Evolutionary conservation across 2,888 invertebrate genomes (phyloP).

Genomic region (Diploptera punctata): DNA sequence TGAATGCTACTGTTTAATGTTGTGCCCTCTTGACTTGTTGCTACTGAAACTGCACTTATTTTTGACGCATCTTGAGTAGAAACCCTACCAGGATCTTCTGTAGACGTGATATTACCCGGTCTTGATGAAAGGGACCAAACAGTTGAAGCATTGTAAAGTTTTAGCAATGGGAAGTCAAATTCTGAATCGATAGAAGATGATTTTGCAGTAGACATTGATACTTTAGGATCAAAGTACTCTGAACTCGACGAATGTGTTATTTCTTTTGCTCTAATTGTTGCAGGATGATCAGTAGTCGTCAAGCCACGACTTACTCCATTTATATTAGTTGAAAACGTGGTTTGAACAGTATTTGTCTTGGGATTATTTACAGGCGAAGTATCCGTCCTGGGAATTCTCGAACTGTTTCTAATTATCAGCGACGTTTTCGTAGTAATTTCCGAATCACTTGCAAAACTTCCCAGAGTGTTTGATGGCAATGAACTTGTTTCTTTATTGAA

Average conservation of each 20-base stretch:
- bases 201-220: background rate
- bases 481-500: too few relatives aligned
- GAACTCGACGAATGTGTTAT: background rate
- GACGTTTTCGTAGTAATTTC: background rate
- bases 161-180: constrained; percentile 11
- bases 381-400: too few relatives aligned
- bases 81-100: background rate
- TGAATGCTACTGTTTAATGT: background rate
- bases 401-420: too few relatives aligned
- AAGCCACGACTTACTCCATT: too few relatives aligned
- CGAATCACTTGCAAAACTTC: background rate
- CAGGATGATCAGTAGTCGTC: too few relatives aligned
- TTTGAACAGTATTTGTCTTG: too few relatives aligned
- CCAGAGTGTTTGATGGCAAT: too few relatives aligned
- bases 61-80: background rate
- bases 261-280: background rate
- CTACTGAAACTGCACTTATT: background rate
- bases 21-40: background rate
- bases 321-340: too few relatives aligned
- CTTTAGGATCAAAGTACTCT: background rate
- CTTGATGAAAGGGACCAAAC: background rate
- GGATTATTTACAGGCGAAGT: too few relatives aligned
- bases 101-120: too few relatives aligned
- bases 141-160: constrained; percentile 21
- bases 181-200: background rate